Conservation (phyloP, 2,113 vertebrate species). For the Casuarius casuarius region DNA sequence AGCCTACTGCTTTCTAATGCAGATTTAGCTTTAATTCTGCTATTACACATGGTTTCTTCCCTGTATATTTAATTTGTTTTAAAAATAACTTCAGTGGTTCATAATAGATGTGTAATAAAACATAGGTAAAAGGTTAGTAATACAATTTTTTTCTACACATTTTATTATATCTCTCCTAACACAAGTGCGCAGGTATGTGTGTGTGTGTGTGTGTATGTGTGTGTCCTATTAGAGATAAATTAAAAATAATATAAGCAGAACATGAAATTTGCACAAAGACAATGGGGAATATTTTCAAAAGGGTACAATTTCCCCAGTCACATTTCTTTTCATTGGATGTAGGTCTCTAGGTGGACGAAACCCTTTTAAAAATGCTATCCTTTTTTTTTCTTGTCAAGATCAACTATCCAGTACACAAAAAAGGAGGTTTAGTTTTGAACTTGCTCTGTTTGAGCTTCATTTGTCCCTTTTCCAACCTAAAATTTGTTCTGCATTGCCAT, state of each 20-base stretch:
- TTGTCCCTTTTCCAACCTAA: neutral
- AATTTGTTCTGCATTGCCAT: neutral
- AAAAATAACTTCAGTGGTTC: neutral
- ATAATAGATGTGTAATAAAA: neutral
- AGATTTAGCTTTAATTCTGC: neutral
- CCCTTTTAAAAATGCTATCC: neutral
- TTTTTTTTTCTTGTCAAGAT: neutral
- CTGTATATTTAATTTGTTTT: neutral
- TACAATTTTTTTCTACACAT: neutral
- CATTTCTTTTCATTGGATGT: neutral
- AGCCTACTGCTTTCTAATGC: neutral
- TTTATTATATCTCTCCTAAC: neutral
- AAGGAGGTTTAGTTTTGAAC: neutral
- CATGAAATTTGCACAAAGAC: neutral
- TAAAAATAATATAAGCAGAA: neutral
- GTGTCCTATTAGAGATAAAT: neutral
- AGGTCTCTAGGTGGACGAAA: neutral
- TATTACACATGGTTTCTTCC: neutral
- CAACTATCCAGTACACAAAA: neutral
- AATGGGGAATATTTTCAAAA: neutral
- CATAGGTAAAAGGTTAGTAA: neutral
- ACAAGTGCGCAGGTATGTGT: neutral
- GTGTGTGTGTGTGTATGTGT: neutral
- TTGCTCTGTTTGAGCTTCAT: neutral
- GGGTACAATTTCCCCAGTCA: neutral